Base-by-base conservation (phyloP, 1,140 invertebrate species). In the Drosophila navojoa region DNA sequence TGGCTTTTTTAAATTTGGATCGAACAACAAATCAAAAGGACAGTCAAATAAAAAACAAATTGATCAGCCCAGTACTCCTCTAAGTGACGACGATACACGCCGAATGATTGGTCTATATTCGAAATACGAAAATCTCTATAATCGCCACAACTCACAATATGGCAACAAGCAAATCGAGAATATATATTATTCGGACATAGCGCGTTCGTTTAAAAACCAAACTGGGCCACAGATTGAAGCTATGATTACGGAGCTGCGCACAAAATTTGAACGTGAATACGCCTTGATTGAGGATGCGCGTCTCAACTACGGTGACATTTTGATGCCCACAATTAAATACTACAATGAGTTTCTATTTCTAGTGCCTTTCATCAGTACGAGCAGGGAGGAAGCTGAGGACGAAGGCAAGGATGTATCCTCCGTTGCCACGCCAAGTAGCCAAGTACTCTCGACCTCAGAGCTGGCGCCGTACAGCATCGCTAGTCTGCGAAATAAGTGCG, bases 311-410 rank as follows among this genome's bases (percentile, higher is more conserved):
- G 70, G 55, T 0, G 38, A 74, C 13, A 19, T 49, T 2, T 5
- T 71, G 5, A 25, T 5, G 11, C 84, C 82, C 1, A 53, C 79
- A 0, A 72, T 89, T 13, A 45, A 47, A n/a, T 89, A 66, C 64
- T 87, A 77, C 55, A 67, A 69, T 42, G 82, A 87, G 35, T 77
- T 87, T 15, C 49, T 75, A 5, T 89, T 89, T 25, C 13, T 89
- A 29, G 62, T 67, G 29, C 84, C 82, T 0, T 52, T 58, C 57
- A 38, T 86, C 3, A 2, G 1, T 16, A 32, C 44, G 0, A 10
- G 10, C 35, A 38, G 35, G 35, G 35, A 38, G 35, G 10, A 10
- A 38, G 6, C 35, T 4, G 10, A 38, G 35, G 11, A 13, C 1
- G 9, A 50, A 7, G 15, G 3, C 15, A 1, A 0, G 4, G 42